Conservation (phyloP, 2,113 vertebrate species). For the Archocentrus centrarchus region DNA sequence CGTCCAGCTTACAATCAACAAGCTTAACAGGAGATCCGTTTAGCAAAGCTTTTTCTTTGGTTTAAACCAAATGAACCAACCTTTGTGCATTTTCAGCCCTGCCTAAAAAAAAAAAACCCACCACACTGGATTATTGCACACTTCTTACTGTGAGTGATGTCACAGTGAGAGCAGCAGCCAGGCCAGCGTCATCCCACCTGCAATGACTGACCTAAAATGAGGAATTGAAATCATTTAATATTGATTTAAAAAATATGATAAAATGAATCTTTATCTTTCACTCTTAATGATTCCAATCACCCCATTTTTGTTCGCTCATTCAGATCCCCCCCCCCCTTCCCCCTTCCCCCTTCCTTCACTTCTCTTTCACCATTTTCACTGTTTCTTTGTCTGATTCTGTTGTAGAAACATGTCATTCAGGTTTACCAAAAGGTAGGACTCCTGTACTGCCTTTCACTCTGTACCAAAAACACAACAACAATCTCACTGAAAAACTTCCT, state of each 20-base stretch:
- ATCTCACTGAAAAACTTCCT: slow-evolving; percentile 19
- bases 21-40: too few species aligned
- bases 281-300: slow-evolving; percentile 61
- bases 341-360: background rate
- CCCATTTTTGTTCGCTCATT: slow-evolving; percentile 59
- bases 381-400: slow-evolving; percentile 93
- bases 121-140: background rate
- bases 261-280: slow-evolving; percentile 1
- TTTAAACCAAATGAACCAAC: background rate
- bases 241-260: background rate
- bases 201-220: slow-evolving; percentile 55
- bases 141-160: accelerated
- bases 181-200: slow-evolving; percentile 46
- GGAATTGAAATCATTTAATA: slow-evolving; percentile 55
- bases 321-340: slow-evolving; percentile 1
- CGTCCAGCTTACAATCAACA: too few species aligned
- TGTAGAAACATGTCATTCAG: slow-evolving; percentile 99
- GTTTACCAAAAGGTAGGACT: slow-evolving; percentile 99
- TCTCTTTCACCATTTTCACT: slow-evolving; percentile 70
- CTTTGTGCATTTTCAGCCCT: background rate
- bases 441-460: slow-evolving; percentile 82
- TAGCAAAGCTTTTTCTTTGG: background rate
- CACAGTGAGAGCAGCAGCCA: slow-evolving; percentile 35
- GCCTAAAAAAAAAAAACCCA: background rate
- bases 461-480: slow-evolving; percentile 58